Conservation (phyloP, 2,888 invertebrate genomes). For the Oxycera nigricornis region DNA sequence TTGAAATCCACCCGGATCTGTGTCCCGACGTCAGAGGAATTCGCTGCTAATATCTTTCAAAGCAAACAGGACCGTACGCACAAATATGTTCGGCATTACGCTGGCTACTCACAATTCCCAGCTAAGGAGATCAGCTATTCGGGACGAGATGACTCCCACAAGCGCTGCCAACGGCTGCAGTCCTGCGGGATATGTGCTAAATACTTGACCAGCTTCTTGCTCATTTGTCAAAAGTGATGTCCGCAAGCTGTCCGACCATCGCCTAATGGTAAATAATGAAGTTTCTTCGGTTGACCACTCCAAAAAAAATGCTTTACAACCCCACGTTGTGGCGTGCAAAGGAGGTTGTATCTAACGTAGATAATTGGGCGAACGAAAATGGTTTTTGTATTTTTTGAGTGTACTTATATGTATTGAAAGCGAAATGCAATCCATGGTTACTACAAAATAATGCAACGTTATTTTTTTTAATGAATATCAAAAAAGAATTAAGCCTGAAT, state of each 20-base stretch:
- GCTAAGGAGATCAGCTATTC: neutral
- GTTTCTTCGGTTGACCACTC: conserved; percentile 31
- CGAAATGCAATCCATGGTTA: too few relatives aligned
- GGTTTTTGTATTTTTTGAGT: neutral
- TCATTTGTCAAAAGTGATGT: conserved; percentile 40
- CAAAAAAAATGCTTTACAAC: neutral
- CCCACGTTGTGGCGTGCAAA: too few relatives aligned
- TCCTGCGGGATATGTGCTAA: conserved; percentile 34
- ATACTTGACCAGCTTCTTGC: conserved; percentile 39
- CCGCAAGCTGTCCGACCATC: conserved; percentile 33
- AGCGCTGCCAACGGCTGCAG: neutral
- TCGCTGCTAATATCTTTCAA: conserved; percentile 25
- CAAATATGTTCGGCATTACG: conserved; percentile 27
- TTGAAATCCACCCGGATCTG: conserved; percentile 21
- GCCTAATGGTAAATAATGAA: conserved; percentile 40
- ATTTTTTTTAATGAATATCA: too few relatives aligned
- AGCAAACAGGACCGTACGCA: conserved; percentile 32
- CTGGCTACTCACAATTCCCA: conserved; percentile 1
- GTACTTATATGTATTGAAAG: too few relatives aligned
- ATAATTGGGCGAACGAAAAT: neutral
- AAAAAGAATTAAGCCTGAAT: too few relatives aligned
- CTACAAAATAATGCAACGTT: too few relatives aligned
- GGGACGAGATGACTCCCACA: neutral
- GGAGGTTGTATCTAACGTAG: neutral
- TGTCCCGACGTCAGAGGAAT: conserved; percentile 4